These are phyloP conservation scores for Hydrochoerus hydrochaeris DNA, from an alignment of 2,113 vertebrate species.

Conservation along the genomic window DNA sequence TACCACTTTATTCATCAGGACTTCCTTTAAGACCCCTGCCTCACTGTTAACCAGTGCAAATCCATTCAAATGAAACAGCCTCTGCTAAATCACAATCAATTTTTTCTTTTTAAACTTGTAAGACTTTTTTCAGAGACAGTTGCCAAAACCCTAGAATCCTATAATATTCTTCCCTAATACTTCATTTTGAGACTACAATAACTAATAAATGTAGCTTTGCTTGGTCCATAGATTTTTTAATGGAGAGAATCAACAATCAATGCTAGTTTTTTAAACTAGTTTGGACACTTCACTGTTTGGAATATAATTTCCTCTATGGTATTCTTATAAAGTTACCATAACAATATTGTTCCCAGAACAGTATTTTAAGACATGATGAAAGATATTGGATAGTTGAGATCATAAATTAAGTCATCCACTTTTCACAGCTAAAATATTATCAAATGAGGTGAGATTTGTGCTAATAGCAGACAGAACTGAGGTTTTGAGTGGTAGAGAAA, in stretches of 20 bases:
- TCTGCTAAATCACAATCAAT: not conserved
- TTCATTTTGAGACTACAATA: not conserved
- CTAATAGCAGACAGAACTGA: not conserved
- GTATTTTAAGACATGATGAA: not conserved
- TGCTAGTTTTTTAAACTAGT: not conserved
- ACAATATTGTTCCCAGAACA: not conserved
- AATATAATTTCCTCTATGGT: not conserved
- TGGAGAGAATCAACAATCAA: not conserved
- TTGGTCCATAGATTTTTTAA: constrained; percentile 1
- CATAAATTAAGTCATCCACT: not conserved
- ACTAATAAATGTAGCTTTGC: not conserved
- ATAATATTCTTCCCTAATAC: not conserved
- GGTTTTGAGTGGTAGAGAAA: not conserved
- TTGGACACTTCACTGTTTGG: not conserved
- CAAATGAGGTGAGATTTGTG: not conserved
- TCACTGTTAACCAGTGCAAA: not conserved
- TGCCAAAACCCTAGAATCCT: not conserved
- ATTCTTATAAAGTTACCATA: not conserved
- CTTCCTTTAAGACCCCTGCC: not conserved
- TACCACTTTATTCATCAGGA: not conserved
- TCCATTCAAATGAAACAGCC: not conserved
- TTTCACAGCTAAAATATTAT: not conserved
- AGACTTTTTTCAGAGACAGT: not conserved
- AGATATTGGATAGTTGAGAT: not conserved
- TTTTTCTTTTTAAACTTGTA: not conserved